These are phyloP conservation scores for Agrochola litura DNA, from an alignment of 2,888 invertebrate species.

Conservation along the genomic window DNA sequence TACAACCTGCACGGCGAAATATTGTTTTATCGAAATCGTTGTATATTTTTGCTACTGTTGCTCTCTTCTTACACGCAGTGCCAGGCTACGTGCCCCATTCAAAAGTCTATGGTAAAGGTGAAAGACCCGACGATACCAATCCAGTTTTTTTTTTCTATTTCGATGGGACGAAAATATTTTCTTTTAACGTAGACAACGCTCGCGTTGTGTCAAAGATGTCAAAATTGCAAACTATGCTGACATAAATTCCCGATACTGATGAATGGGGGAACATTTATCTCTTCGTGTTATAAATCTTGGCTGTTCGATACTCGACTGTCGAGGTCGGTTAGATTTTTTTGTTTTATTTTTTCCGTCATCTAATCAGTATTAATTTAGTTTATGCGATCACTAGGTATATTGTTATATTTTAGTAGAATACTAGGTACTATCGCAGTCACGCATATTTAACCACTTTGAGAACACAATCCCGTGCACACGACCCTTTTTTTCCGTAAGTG, in stretches of 20 bases:
- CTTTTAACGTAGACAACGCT: constrained; percentile 16
- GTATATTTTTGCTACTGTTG: constrained; percentile 15
- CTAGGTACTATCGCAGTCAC: background rate
- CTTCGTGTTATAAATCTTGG: constrained; percentile 26
- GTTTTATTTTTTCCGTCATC: background rate
- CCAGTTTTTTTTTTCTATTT: constrained; percentile 20
- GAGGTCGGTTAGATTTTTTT: constrained; percentile 19
- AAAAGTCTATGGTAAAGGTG: constrained; percentile 51
- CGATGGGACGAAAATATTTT: constrained; percentile 28
- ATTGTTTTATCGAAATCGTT: constrained; percentile 20
- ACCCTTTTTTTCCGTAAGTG: too few relatives aligned
- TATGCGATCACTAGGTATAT: background rate
- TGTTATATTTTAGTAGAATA: background rate
- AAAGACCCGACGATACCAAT: constrained; percentile 52
- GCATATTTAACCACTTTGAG: too few relatives aligned
- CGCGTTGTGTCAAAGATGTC: constrained; percentile 17
- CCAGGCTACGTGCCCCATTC: constrained; percentile 4
- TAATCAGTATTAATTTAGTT: constrained; percentile 26
- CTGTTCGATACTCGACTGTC: background rate
- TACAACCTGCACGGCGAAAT: constrained; percentile 12
- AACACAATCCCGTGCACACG: too few relatives aligned
- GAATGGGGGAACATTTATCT: constrained; percentile 30
- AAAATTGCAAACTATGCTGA: constrained; percentile 31
- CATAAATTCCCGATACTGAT: constrained; percentile 32
- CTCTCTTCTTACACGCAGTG: constrained; percentile 11